Conservation (phyloP, 1,140 invertebrate genomes). For the Elymnias hypermnestra region DNA sequence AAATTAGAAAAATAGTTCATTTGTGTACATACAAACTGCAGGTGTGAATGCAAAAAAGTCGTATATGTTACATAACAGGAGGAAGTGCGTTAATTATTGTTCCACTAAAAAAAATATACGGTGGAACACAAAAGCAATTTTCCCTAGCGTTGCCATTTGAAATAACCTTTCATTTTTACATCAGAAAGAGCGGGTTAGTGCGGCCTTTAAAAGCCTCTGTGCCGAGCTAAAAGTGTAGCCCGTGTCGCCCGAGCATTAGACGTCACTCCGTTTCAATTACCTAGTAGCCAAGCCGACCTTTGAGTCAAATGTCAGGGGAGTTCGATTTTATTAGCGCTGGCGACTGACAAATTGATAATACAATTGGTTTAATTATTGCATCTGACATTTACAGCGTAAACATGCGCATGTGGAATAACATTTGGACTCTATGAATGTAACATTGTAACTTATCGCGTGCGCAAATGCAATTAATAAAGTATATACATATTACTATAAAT, state of each 20-base stretch:
- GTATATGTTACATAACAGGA: too few relatives aligned
- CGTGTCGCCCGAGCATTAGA: not conserved
- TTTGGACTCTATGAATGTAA: too few relatives aligned
- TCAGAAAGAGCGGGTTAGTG: not conserved
- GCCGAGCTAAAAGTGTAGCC: slow-evolving; percentile 6
- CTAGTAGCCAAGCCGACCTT: slow-evolving; percentile 15
- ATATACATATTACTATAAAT: too few relatives aligned
- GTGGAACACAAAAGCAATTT: not conserved
- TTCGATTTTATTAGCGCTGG: slow-evolving; percentile 15
- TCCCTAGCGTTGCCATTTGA: not conserved
- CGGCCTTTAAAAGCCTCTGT: slow-evolving; percentile 5
- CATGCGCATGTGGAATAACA: not conserved
- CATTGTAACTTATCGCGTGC: too few relatives aligned
- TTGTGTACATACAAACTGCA: too few relatives aligned
- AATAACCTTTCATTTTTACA: not conserved
- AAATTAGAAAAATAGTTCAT: too few relatives aligned
- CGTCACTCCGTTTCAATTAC: slow-evolving; percentile 18
- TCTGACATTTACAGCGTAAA: slow-evolving; percentile 2
- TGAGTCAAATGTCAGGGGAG: slow-evolving; percentile 19
- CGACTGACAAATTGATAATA: slow-evolving; percentile 5
- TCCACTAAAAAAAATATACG: too few relatives aligned
- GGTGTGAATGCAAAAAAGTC: too few relatives aligned
- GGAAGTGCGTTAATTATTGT: too few relatives aligned
- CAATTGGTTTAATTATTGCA: slow-evolving; percentile 2
- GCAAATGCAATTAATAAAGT: too few relatives aligned